Percentiles rank a stretch among this genome's conserved stretches.
These are phyloP conservation scores for Sitta europaea DNA, from an alignment of 2,113 vertebrate genomes.

Conservation along the genomic window DNA sequence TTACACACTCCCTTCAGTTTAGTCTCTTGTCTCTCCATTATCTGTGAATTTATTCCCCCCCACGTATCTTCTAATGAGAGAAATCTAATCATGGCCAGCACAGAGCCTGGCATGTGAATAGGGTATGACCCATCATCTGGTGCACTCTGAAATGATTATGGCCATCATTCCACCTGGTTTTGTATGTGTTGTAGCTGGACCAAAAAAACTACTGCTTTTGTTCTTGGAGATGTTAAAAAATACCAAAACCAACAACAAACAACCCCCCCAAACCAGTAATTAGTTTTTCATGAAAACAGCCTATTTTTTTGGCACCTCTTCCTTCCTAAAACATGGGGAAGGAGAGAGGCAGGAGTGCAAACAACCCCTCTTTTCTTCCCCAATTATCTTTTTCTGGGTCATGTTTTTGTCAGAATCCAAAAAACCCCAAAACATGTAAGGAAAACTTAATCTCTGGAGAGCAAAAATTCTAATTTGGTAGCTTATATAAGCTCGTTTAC, in stretches of 20 bases:
- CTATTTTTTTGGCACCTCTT: not conserved
- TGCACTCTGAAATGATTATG: not conserved
- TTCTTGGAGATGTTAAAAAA: not conserved
- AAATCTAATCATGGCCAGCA: not conserved
- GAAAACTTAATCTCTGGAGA: not conserved
- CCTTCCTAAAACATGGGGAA: not conserved
- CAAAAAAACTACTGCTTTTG: not conserved
- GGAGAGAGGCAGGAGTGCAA: not conserved
- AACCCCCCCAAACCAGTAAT: not conserved
- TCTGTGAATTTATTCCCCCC: not conserved
- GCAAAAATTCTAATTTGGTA: not conserved
- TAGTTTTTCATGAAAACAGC: not conserved
- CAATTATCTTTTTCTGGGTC: not conserved
- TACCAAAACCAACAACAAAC: too few species aligned
- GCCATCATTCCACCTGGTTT: not conserved
- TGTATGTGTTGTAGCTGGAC: not conserved
- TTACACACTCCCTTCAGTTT: not conserved
- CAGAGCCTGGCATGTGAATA: not conserved
- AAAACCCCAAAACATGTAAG: not conserved
- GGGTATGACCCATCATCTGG: not conserved
- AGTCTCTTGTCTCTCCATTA: not conserved
- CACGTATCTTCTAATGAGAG: not conserved
- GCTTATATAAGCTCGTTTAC: not conserved
- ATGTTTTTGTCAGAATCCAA: not conserved
- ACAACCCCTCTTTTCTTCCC: rapidly evolving